Conservation (phyloP, 2,888 invertebrate genomes). For the Oithona nana region DNA sequence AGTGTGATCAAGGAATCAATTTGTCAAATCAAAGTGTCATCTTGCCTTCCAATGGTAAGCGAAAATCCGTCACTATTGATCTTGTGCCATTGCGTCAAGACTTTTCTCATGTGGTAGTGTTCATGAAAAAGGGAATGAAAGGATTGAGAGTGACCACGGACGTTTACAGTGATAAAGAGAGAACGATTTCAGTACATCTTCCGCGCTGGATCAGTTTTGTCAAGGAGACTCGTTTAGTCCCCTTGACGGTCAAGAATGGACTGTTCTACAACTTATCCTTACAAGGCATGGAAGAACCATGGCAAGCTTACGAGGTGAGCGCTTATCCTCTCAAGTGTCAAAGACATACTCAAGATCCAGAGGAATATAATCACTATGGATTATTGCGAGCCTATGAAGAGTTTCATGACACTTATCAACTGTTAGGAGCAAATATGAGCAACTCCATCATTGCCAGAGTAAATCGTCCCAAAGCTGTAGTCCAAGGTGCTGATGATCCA, state of each 20-base stretch:
- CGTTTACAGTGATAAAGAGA: slow-evolving; percentile 17
- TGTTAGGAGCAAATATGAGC: neutral
- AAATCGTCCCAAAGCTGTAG: neutral
- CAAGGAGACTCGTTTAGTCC: slow-evolving; percentile 27
- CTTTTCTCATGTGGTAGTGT: slow-evolving; percentile 50
- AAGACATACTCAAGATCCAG: neutral
- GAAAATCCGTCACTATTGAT: slow-evolving; percentile 37
- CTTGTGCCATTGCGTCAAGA: slow-evolving; percentile 40
- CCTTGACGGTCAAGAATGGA: slow-evolving; percentile 38
- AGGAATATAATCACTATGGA: too few relatives aligned
- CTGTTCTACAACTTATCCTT: slow-evolving; percentile 42
- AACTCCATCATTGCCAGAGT: neutral
- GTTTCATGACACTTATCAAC: neutral
- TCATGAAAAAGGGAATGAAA: slow-evolving; percentile 31
- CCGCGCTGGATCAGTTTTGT: slow-evolving; percentile 19
- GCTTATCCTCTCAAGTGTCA: slow-evolving; percentile 32
- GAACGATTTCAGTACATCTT: slow-evolving; percentile 11
- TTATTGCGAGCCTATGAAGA: neutral
- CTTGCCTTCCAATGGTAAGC: slow-evolving; percentile 32
- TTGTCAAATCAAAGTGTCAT: slow-evolving; percentile 38
- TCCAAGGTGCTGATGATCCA: neutral
- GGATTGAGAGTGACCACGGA: slow-evolving; percentile 20
- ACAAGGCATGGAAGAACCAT: slow-evolving; percentile 36
- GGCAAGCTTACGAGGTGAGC: slow-evolving; percentile 40
- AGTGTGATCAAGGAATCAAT: slow-evolving; percentile 37